phyloP scores from a whole-genome alignment of 2,888 invertebrate genomes.

The Leucoptera coffeella region DNA sequence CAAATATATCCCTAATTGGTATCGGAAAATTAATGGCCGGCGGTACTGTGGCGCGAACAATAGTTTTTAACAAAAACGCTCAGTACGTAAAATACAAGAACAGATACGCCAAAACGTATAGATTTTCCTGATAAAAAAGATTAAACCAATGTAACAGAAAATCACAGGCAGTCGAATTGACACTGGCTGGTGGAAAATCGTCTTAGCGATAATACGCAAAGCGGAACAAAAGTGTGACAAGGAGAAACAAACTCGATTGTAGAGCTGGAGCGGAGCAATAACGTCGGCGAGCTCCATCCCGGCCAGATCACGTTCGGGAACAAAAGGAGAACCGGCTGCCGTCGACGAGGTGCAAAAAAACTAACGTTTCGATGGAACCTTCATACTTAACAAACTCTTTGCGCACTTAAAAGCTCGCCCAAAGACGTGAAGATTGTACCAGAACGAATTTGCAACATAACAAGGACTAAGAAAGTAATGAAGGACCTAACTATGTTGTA shows the following conservation, averaged over 20 bases:
- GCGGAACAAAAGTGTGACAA: conserved; percentile 22
- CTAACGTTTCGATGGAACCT: conserved; percentile 34
- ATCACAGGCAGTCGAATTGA: too few species aligned
- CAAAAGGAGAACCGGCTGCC: conserved; percentile 33
- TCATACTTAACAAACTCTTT: conserved; percentile 35
- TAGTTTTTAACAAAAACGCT: too few species aligned
- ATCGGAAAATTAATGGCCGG: conserved; percentile 10
- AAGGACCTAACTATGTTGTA: too few species aligned
- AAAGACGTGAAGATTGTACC: conserved; percentile 1
- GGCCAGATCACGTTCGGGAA: conserved; percentile 43
- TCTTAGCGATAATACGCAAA: conserved; percentile 23
- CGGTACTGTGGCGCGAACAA: too few species aligned
- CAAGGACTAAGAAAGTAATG: too few species aligned
- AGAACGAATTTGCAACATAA: too few species aligned
- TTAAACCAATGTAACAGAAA: too few species aligned
- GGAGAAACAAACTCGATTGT: conserved; percentile 31
- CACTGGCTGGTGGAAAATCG: conserved; percentile 21
- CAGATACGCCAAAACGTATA: too few species aligned
- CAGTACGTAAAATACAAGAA: too few species aligned
- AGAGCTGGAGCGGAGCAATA: conserved; percentile 31
- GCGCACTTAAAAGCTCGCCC: conserved; percentile 8
- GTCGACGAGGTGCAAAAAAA: conserved; percentile 20
- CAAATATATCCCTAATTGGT: conserved; percentile 5
- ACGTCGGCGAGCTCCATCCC: conserved; percentile 36
- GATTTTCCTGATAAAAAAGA: too few species aligned